Conservation (phyloP, 2,888 invertebrate genomes). For the Mesorhabditis spiculigera region DNA sequence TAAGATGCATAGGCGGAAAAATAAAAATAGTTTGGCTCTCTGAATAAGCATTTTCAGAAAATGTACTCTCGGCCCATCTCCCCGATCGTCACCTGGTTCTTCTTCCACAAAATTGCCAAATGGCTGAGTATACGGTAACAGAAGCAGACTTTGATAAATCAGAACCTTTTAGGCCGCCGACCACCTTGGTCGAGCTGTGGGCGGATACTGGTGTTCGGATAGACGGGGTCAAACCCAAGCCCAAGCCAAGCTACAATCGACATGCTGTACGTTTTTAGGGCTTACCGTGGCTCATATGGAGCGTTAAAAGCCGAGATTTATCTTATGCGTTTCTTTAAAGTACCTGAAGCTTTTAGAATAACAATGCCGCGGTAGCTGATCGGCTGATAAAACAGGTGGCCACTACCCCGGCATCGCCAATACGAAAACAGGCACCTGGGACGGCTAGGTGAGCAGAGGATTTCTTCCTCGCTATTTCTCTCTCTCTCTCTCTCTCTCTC, state of each 20-base stretch:
- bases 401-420: background rate
- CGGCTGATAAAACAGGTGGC: background rate
- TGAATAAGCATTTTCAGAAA: slow-evolving; percentile 26
- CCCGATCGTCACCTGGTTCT: slow-evolving; percentile 49
- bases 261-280: no score
- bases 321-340: no score
- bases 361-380: background rate
- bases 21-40: no score
- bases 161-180: slow-evolving; percentile 51
- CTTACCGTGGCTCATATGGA: no score
- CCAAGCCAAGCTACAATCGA: no score
- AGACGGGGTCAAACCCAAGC: background rate
- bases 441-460: background rate
- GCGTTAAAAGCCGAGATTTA: no score
- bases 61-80: slow-evolving; percentile 53
- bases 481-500: no score
- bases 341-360: background rate
- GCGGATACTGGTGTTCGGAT: slow-evolving; percentile 33
- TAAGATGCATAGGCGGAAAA: no score
- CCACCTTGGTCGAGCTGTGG: slow-evolving; percentile 53
- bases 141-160: slow-evolving; percentile 30
- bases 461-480: no score
- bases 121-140: slow-evolving; percentile 14
- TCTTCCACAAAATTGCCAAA: slow-evolving; percentile 48
- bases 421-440: background rate